A percentile compares a stretch with the other conserved stretches of the same genome.
phyloP scores from a whole-genome alignment of 2,888 invertebrate genomes.

The Tridacna gigas region DNA sequence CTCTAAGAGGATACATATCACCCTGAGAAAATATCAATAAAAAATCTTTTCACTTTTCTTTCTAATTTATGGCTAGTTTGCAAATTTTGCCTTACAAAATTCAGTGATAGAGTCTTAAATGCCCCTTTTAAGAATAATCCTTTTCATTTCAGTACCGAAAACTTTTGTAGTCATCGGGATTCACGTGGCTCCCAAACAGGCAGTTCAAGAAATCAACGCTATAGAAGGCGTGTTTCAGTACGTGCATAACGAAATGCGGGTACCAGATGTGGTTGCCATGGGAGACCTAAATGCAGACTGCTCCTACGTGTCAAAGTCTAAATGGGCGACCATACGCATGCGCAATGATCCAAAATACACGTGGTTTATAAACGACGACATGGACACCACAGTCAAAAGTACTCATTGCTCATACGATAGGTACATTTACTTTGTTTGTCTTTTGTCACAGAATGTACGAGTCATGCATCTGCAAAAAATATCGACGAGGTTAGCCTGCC shows the following conservation, averaged over 20 bases:
- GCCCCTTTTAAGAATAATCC: background rate
- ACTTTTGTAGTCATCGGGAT: constrained; percentile 69
- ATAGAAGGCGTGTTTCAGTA: constrained; percentile 63
- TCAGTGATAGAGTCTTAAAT: too few species aligned
- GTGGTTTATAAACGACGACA: constrained; percentile 75
- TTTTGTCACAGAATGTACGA: too few species aligned
- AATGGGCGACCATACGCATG: constrained; percentile 66
- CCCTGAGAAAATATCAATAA: too few species aligned
- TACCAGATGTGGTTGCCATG: constrained; percentile 64
- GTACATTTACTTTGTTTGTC: constrained; percentile 39
- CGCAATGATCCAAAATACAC: constrained; percentile 56
- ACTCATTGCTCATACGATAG: constrained; percentile 77
- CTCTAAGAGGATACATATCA: too few species aligned
- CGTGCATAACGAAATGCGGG: constrained; percentile 47
- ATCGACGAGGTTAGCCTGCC: too few species aligned
- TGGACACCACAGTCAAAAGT: constrained; percentile 72
- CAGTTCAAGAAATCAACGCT: constrained; percentile 68
- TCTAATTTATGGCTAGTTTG: background rate
- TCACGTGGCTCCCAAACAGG: constrained; percentile 69
- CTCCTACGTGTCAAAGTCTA: constrained; percentile 64
- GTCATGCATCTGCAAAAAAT: too few species aligned
- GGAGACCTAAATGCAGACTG: constrained; percentile 80
- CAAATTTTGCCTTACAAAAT: too few species aligned
- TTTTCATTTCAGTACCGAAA: constrained; percentile 49
- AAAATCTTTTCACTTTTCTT: background rate